Evolutionary conservation across 2,888 invertebrate species (phyloP), one percentile per base, ranked within the genome.

Genomic region (Smittia sp.): DNA sequence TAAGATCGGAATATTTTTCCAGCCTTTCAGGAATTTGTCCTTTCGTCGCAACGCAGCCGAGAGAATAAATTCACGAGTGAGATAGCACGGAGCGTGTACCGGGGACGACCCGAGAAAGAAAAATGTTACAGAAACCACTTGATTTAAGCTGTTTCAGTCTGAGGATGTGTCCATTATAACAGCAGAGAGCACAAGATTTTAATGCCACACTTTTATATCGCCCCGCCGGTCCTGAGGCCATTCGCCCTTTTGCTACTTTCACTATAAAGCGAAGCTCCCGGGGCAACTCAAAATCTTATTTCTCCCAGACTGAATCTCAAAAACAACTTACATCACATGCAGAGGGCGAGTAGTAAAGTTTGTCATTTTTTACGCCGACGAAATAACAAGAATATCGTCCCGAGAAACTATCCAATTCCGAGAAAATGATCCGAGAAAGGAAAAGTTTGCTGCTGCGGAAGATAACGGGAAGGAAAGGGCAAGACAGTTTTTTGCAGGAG

Each of bases 151-250:
- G 39, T 62, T 72, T 38, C 27, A 62, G 58, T 38, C 62, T 72
- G 38, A 69, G 38, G 62, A 72, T 72, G 72, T 72, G 62, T 72
- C 72, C 72, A 72, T 72, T 72, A 72, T 25, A 69, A 69, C 69
- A 52, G 46, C 6, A 27, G 32, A 38, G 20, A 67, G 24, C 18
- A 66, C 13, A 46, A 11, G 68, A 46, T 22, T 68, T 68, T 68
- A 68, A 68, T 68, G 46, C 68, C 68, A 46, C 41, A 38, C 15
- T 68, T 68, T 65, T 65, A 63, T 65, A 65, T 65, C 65, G 27
- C 32, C 22, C 24, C 18, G 46, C 6, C n/a, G 46, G 46, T 46
- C 15, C 39, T n/a, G 18, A 20, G 22, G 58, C 46, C 46, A 39
- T 13, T 39, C n/a, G 63, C 20, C 18, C 22, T 62, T 62, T 62